Conservation (phyloP, 1,140 invertebrate species). For the Laupala kohalensis region DNA sequence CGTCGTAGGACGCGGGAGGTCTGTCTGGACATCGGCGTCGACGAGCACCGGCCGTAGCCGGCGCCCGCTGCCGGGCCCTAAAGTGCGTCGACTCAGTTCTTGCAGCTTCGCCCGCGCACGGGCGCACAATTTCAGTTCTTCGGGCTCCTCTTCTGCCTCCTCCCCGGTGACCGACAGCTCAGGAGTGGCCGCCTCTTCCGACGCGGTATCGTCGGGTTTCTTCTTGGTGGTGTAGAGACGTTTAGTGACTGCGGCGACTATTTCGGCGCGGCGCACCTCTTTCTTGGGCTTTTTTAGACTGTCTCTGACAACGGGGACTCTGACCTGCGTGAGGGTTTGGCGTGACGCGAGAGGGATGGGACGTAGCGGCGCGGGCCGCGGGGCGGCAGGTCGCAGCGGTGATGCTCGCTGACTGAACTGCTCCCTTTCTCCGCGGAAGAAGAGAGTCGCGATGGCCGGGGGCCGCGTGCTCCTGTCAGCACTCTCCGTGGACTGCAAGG, state of each 20-base stretch:
- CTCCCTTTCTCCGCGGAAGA: not conserved
- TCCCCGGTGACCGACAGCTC: slow-evolving; percentile 32
- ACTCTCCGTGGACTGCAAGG: not conserved
- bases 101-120: slow-evolving; percentile 38
- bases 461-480: not conserved
- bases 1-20: not conserved
- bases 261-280: slow-evolving; percentile 38
- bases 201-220: slow-evolving; percentile 36
- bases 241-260: slow-evolving; percentile 52
- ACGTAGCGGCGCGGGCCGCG: not conserved
- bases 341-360: not conserved
- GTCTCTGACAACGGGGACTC: not conserved
- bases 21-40: slow-evolving; percentile 3
- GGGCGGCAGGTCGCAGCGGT: not conserved
- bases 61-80: not conserved
- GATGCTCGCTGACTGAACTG: not conserved
- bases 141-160: slow-evolving; percentile 36
- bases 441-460: not conserved
- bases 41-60: not conserved
- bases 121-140: slow-evolving; percentile 36
- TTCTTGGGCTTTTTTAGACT: slow-evolving; percentile 1
- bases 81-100: slow-evolving; percentile 25
- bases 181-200: slow-evolving; percentile 8
- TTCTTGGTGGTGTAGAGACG: slow-evolving; percentile 48
- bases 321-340: not conserved